Evolutionary conservation across 2,113 vertebrate genomes (phyloP).

Genomic region (Scomber japonicus): DNA sequence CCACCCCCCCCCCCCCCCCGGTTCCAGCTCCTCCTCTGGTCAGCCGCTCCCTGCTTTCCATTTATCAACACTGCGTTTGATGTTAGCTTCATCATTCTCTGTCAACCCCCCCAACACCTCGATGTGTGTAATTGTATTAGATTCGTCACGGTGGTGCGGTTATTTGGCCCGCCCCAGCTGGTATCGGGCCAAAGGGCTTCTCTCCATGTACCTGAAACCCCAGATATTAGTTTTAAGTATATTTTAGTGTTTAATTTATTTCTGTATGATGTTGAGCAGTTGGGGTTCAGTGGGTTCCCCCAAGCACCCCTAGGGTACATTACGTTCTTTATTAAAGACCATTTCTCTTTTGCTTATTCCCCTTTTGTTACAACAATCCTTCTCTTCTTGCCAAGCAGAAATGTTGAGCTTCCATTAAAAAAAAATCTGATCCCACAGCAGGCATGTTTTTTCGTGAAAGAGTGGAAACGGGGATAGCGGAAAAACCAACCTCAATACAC

Average conservation of each 20-base stretch:
- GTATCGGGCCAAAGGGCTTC: slow-evolving; percentile 49
- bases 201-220: slow-evolving; percentile 45
- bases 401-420: slow-evolving; percentile 8
- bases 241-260: slow-evolving; percentile 53
- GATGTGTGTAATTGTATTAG: slow-evolving; percentile 81
- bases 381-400: slow-evolving; percentile 26
- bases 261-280: slow-evolving; percentile 36
- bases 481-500: neutral
- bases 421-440: slow-evolving; percentile 34
- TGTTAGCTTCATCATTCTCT: slow-evolving; percentile 79
- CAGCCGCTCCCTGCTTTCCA: slow-evolving; percentile 74
- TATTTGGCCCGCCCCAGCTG: slow-evolving; percentile 56
- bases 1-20: neutral
- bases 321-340: slow-evolving; percentile 44
- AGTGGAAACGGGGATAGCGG: slow-evolving; percentile 9
- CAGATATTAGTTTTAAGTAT: slow-evolving; percentile 55
- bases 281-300: slow-evolving; percentile 36
- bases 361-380: slow-evolving; percentile 39
- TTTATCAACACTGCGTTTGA: slow-evolving; percentile 77
- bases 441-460: neutral
- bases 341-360: slow-evolving; percentile 27
- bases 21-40: slow-evolving; percentile 55
- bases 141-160: slow-evolving; percentile 71
- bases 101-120: slow-evolving; percentile 73
- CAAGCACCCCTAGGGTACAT: slow-evolving; percentile 25